Conservation (phyloP, 2,113 vertebrate genomes). For the Sigmodon hispidus region DNA sequence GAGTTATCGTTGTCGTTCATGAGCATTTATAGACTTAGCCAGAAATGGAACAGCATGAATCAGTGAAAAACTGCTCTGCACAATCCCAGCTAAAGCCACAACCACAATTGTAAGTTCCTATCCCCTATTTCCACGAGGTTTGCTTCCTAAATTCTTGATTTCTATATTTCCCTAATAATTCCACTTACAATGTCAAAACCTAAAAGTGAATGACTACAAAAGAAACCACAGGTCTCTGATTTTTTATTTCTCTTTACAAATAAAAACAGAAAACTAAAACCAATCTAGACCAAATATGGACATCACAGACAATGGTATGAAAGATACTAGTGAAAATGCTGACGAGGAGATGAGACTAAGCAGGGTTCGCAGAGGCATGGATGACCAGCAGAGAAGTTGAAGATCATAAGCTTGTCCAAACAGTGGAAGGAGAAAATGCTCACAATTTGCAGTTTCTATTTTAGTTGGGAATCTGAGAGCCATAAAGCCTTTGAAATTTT, state of each 20-base stretch:
- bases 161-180: background rate
- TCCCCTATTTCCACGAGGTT: background rate
- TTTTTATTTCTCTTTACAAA: background rate
- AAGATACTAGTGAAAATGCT: background rate
- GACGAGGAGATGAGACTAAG: background rate
- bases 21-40: background rate
- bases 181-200: background rate
- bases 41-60: background rate
- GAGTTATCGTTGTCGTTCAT: background rate
- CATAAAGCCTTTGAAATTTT: slow-evolving; percentile 53
- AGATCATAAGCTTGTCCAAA: background rate
- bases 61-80: background rate
- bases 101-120: background rate
- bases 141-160: background rate
- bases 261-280: background rate
- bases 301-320: background rate
- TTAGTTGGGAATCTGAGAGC: slow-evolving; percentile 27
- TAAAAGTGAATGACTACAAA: background rate
- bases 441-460: background rate
- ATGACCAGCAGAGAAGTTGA: background rate
- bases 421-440: accelerated
- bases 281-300: background rate
- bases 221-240: background rate
- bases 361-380: background rate
- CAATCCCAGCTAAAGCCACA: background rate